Evolutionary conservation across 2,113 vertebrate species (phyloP).

Genomic region (Xiphias gladius): DNA sequence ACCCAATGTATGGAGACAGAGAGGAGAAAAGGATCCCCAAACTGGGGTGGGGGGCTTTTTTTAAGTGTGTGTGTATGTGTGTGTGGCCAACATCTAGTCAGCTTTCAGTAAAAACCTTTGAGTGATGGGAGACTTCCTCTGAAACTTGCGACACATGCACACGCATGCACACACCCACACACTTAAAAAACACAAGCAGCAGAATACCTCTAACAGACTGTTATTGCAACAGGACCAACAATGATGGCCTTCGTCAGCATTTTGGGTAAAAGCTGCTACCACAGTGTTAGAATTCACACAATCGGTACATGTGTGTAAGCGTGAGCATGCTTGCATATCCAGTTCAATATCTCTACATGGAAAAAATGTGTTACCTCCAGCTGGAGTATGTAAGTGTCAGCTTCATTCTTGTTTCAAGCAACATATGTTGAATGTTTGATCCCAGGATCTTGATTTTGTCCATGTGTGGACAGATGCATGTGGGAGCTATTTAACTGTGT

Average conservation of each 20-base stretch:
- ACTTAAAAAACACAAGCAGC: conserved; percentile 34
- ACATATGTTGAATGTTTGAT: conserved; percentile 31
- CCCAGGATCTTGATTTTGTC: neutral
- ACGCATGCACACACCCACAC: neutral
- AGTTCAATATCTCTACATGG: conserved; percentile 39
- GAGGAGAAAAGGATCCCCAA: conserved; percentile 74
- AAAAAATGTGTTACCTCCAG: conserved; percentile 31
- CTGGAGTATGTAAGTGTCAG: conserved; percentile 31
- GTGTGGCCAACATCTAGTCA: conserved; percentile 44
- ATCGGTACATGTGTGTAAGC: conserved; percentile 58
- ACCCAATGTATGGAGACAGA: conserved; percentile 81
- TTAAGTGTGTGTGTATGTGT: conserved; percentile 33
- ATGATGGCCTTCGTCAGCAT: conserved; percentile 70
- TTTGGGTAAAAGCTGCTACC: conserved; percentile 69
- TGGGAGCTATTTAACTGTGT: neutral
- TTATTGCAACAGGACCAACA: conserved; percentile 51
- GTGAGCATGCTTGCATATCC: conserved; percentile 37
- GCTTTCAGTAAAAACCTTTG: conserved; percentile 53
- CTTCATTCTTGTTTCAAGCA: conserved; percentile 9
- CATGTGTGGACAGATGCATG: neutral
- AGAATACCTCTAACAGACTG: conserved; percentile 45
- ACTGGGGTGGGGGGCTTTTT: conserved; percentile 40
- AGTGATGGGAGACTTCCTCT: conserved; percentile 59
- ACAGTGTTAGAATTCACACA: conserved; percentile 78
- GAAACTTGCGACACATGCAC: conserved; percentile 33